Conservation (phyloP, 2,113 vertebrate species). For the Hemibagrus wyckioides region DNA sequence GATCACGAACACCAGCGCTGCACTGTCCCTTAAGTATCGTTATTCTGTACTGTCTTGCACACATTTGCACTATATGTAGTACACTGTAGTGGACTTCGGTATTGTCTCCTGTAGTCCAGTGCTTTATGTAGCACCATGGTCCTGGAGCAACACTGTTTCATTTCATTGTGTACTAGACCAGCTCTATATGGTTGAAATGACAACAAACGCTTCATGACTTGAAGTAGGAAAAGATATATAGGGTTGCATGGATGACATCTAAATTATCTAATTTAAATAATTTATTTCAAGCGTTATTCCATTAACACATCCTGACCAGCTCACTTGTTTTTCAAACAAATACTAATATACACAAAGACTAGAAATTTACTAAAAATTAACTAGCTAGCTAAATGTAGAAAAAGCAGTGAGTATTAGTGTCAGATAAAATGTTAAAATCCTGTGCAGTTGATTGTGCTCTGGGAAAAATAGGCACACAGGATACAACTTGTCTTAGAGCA, state of each 20-base stretch:
- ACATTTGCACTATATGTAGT: no score
- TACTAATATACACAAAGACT: background rate
- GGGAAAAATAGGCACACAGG: background rate
- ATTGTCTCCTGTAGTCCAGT: no score
- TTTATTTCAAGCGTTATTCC: background rate
- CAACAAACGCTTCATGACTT: no score
- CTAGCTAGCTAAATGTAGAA: background rate
- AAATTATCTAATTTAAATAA: background rate
- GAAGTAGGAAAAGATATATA: background rate
- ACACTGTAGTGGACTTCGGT: no score
- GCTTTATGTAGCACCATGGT: no score
- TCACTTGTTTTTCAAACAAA: background rate
- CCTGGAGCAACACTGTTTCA: no score
- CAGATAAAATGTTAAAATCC: background rate
- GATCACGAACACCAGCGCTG: no score
- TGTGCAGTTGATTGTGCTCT: background rate
- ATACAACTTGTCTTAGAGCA: background rate
- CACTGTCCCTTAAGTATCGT: no score
- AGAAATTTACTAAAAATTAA: background rate
- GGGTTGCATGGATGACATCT: background rate
- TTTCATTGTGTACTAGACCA: no score
- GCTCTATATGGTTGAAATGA: no score
- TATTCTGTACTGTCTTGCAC: no score
- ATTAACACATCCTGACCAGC: background rate
- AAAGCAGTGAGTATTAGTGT: background rate